Percentiles rank a stretch among this genome's conserved stretches.
These are phyloP conservation scores for Campylorhamphus procurvoides DNA, from an alignment of 2,113 vertebrate species.

Conservation along the genomic window DNA sequence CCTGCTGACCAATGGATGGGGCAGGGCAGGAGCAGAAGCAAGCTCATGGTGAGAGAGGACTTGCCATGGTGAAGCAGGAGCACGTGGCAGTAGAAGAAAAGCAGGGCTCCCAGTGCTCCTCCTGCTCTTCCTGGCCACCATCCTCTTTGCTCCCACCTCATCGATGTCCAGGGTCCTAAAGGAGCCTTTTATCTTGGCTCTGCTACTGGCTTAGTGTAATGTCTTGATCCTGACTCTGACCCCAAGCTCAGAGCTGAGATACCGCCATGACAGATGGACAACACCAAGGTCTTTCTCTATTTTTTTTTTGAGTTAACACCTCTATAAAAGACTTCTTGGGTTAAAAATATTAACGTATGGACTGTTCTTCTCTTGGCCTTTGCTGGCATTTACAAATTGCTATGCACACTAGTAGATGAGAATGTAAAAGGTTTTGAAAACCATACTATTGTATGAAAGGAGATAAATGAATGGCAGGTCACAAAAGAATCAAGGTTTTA, in stretches of 20 bases:
- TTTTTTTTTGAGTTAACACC: not conserved
- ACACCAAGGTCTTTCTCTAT: not conserved
- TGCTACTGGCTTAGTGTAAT: not conserved
- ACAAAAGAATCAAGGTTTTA: slow-evolving; percentile 3
- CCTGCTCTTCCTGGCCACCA: not conserved
- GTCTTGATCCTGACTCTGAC: not conserved
- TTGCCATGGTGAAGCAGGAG: not conserved
- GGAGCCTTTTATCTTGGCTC: not conserved
- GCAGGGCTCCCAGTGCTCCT: not conserved
- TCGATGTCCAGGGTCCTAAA: not conserved
- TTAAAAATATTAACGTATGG: not conserved
- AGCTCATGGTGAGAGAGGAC: not conserved
- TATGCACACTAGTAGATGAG: not conserved
- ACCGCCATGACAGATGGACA: not conserved
- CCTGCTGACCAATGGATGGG: not conserved
- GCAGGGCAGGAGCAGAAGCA: not conserved
- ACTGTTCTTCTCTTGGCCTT: not conserved
- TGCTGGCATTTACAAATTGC: not conserved
- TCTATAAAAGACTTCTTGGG: not conserved
- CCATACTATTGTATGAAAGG: not conserved
- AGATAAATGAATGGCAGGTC: not conserved
- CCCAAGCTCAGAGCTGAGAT: not conserved
- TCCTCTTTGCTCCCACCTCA: not conserved
- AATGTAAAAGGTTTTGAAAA: not conserved
- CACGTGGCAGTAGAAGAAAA: not conserved